phyloP scores from a whole-genome alignment of 1,140 invertebrate genomes.

The Neodiprion pinetum region DNA sequence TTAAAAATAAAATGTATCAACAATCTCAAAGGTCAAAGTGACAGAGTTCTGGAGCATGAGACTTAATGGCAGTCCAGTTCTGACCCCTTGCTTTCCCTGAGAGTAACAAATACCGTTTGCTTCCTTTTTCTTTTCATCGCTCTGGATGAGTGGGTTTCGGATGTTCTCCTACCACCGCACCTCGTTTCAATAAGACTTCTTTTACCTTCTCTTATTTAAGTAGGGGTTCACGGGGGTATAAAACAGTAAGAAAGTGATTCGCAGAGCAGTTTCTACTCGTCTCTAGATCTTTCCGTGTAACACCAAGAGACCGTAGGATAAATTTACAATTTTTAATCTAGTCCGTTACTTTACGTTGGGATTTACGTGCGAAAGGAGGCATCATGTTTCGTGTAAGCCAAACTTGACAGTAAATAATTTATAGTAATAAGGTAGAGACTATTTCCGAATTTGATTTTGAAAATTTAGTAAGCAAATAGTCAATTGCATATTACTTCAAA shows the following conservation, averaged over 20 bases:
- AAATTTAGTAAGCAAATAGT: constrained; percentile 17
- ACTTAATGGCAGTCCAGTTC: background rate
- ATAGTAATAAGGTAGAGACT: background rate
- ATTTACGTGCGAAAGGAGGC: constrained; percentile 6
- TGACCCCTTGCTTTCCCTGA: constrained; percentile 1
- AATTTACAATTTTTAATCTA: background rate
- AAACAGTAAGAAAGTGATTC: constrained; percentile 47
- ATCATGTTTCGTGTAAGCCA: constrained; percentile 36
- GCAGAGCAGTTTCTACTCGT: constrained; percentile 38
- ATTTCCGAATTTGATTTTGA: background rate
- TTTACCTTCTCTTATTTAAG: constrained; percentile 48
- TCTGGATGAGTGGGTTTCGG: constrained; percentile 47
- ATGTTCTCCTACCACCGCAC: constrained; percentile 49
- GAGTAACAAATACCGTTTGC: background rate
- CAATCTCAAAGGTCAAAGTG: background rate
- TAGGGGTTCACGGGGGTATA: constrained; percentile 52
- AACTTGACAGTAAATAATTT: constrained; percentile 8
- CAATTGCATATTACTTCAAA: background rate
- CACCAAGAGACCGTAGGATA: background rate
- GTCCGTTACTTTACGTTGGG: background rate
- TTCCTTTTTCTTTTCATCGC: constrained; percentile 44
- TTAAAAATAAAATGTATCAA: background rate
- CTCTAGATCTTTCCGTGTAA: constrained; percentile 19
- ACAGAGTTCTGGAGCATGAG: background rate
- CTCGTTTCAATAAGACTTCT: constrained; percentile 39